Base-by-base conservation (phyloP, 2,888 invertebrate species). In the Luperina nickerlii region DNA sequence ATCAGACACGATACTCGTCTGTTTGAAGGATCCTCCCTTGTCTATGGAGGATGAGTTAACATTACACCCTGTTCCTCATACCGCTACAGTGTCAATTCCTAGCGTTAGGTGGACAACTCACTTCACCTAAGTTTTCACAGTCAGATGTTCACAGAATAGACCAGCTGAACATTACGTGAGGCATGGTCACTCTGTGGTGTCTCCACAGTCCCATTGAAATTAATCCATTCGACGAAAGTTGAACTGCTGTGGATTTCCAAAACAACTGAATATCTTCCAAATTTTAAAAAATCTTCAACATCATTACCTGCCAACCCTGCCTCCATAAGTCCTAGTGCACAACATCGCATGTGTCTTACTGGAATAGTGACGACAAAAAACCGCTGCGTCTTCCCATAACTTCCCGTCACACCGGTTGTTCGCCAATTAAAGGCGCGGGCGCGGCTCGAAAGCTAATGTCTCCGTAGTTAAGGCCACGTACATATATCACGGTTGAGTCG, bases 381-480 rank as follows among this genome's bases (percentile, higher is more conserved):
- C 75, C 77, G 87, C 77, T 76, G 87, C 86, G 90, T 92, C 93
- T 91, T 93, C 94, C 92, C 92, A 92, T 90, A 91, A 92, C 90
- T 92, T 90, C 93, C 89, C 79, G 83, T 80, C 79, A 67, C 80
- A 84, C 87, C 89, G 85, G 89, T 89, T 82, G 72, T 63, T 82
- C 74, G 82, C 91, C 91, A 89, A 91, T 90, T 91, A 91, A 84
- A 89, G 90, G 63, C 79, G 76, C 83, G 82, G 88, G 91, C 82
- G 91, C 87, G 90, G 87, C 87, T 90, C 82, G 91, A 91, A 91
- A 91, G 91, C 87, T 83, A 87, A 89, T 87, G 83, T 81, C 85
- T 84, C 82, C 74, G 75, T 82, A 78, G 77, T 70, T 86, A 79
- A 71, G 85, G 79, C 82, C 38, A 63, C 69, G 75, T 45, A 76